Evolutionary conservation across 2,888 invertebrate genomes (phyloP).

Genomic region (Crematogaster levior): DNA sequence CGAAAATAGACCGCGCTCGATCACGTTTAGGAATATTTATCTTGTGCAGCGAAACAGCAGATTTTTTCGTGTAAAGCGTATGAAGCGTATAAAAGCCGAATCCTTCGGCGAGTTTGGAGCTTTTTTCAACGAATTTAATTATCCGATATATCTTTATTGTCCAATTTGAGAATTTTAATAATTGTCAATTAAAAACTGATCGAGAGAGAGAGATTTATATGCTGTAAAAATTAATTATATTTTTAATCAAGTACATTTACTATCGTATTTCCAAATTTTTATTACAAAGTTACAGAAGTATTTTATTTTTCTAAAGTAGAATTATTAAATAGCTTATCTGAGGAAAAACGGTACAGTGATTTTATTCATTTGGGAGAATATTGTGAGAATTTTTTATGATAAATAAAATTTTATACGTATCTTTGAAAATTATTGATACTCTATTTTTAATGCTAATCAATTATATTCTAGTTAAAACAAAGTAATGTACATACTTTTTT

Average conservation of each 20-base stretch:
- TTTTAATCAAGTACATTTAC: neutral
- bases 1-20: conserved; percentile 13
- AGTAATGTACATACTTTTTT: no score
- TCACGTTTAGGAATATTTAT: neutral
- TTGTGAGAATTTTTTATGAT: neutral
- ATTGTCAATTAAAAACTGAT: neutral
- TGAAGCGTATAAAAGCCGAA: neutral
- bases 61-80: neutral
- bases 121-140: neutral
- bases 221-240: neutral
- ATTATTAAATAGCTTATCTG: neutral
- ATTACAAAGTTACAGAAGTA: neutral
- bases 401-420: neutral
- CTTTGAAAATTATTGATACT: neutral
- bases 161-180: neutral
- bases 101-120: neutral
- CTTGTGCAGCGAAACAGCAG: neutral
- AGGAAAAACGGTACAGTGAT: neutral
- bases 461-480: neutral
- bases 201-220: no score
- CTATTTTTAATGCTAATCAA: neutral
- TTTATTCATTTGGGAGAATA: neutral
- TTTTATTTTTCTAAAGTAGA: neutral
- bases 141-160: neutral
- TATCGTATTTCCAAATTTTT: neutral